Evolutionary conservation across 2,797 vertebrate genomes (phyloP).

Genomic region (Melanotaenia trifasciata): DNA sequence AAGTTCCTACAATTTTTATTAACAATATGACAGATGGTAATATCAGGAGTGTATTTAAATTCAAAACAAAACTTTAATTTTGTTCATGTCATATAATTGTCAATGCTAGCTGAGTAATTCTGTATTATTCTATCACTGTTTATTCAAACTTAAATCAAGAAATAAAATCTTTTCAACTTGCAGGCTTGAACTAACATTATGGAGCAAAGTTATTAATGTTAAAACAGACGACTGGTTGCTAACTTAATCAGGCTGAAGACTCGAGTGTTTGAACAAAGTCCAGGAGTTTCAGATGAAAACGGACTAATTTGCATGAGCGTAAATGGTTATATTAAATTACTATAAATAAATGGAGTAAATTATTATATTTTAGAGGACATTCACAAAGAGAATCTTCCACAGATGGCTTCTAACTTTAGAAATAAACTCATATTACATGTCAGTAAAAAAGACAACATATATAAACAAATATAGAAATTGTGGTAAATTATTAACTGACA

Average conservation of each 20-base stretch:
- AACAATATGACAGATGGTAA: not conserved
- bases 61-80: not conserved
- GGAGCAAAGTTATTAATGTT: too few species aligned
- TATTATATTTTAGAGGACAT: conserved; percentile 25
- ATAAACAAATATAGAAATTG: too few species aligned
- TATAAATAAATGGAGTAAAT: too few species aligned
- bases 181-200: not conserved
- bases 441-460: conserved; percentile 13
- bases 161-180: not conserved
- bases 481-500: too few species aligned
- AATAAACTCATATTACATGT: conserved; percentile 14
- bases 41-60: not conserved
- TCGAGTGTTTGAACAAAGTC: not conserved
- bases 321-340: not conserved
- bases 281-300: not conserved
- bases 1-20: not conserved
- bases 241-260: not conserved
- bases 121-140: not conserved
- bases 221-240: not conserved
- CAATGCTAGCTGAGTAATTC: not conserved
- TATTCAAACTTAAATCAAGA: not conserved
- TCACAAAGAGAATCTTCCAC: conserved; percentile 12
- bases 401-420: conserved; percentile 17
- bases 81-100: not conserved
- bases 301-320: not conserved